Evolutionary conservation across 2,113 vertebrate species (phyloP), one percentile per base, ranked within the genome.

Genomic region (Dendrocopos noguchii): DNA sequence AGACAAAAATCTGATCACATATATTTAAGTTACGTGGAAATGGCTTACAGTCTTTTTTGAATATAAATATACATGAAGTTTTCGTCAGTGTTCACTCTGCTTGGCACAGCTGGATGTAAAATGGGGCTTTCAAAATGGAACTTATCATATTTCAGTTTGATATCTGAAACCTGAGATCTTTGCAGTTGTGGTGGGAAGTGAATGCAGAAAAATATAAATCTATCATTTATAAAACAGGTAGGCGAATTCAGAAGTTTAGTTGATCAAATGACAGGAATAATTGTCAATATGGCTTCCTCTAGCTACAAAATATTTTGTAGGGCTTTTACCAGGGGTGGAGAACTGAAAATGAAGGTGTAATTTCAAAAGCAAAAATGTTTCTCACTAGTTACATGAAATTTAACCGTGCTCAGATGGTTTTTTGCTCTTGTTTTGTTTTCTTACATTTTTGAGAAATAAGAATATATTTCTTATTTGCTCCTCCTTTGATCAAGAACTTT

Each of bases 221-320:
- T 36, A 31, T 56, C 17, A 2, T 67, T n/a, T 87, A 29, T 31
- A 73, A 64, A 25, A 12, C 18, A 75, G 78, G 52, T 59, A 82
- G 72, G 21, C 20, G 55, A 84, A 95, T 81, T 63, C 60, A 74
- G 59, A 94, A 91, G 52, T 94, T 94, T 89, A 44, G 91, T 85
- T 93, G 87, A 84, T 94, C 88, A 90, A 92, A 59, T 93, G 63
- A 93, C 79, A 94, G 63, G 80, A 93, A 87, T 65, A 90, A 84
- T 94, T 68, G 81, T 76, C 94, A 95, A 90, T 46, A 95, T 94
- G 85, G 82, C 91, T 96, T 95, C 93, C 87, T 86, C 52, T 72
- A 42, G n/a, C 29, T 87, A 67, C 75, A 82, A 27, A 94, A 47
- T 52, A 34, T 87, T 94, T 74, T 65, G 70, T 91, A 60, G 34